Evolutionary conservation across 2,888 invertebrate species (phyloP).

Genomic region (Drosophila sordidula): DNA sequence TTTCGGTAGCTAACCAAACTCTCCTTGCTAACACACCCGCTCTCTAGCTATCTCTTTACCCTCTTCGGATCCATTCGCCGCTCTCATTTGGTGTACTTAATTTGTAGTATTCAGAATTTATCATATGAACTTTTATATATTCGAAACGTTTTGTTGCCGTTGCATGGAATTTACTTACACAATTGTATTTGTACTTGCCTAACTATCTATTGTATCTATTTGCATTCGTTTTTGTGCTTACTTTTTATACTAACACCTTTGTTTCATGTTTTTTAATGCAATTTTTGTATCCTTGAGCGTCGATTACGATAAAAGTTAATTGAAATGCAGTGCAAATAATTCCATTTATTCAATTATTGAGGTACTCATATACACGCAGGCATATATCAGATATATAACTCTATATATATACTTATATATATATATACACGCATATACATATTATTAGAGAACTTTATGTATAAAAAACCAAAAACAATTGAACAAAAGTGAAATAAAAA

Average conservation of each 20-base stretch:
- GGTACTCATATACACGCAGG: slow-evolving; percentile 52
- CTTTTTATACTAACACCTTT: slow-evolving; percentile 32
- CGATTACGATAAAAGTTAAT: slow-evolving; percentile 33
- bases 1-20: slow-evolving; percentile 48
- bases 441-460: slow-evolving; percentile 65
- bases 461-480: slow-evolving; percentile 49
- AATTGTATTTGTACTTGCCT: slow-evolving; percentile 28
- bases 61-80: neutral
- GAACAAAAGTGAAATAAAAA: slow-evolving; percentile 43
- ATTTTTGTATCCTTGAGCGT: slow-evolving; percentile 20
- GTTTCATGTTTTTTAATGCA: slow-evolving; percentile 15
- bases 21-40: slow-evolving; percentile 10
- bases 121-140: slow-evolving; percentile 31
- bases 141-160: slow-evolving; percentile 62
- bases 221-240: slow-evolving; percentile 52
- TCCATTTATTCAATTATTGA: slow-evolving; percentile 74
- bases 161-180: slow-evolving; percentile 64
- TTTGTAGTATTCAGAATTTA: slow-evolving; percentile 38
- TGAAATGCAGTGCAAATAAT: slow-evolving; percentile 72
- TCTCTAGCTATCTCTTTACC: neutral
- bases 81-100: slow-evolving; percentile 41
- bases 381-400: slow-evolving; percentile 57
- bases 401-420: slow-evolving; percentile 57
- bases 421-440: slow-evolving; percentile 61
- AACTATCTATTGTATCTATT: slow-evolving; percentile 18